Evolutionary conservation across 2,797 vertebrate genomes (phyloP), one percentile per base, ranked within the genome.

Genomic region (Sebastes steindachneri): DNA sequence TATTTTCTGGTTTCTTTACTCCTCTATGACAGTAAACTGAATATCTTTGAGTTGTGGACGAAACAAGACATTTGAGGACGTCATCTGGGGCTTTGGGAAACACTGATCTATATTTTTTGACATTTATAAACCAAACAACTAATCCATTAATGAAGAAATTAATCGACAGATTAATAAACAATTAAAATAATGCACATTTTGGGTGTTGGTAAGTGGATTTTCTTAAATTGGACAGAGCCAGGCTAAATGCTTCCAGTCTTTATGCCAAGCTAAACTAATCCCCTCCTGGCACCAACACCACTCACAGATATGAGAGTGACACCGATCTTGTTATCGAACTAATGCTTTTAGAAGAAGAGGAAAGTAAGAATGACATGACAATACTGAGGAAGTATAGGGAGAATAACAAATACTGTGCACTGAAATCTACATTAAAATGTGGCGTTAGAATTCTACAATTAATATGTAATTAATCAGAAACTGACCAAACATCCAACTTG

Each of bases 101-200:
- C 41, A 45, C 15, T 45, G 41, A 45, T 17, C 15, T 0, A 45
- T 0, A 45, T 45, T 45, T 45, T 45, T 17, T 45, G 0, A 17
- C 41, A 45, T 45, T 45, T 45, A 45, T 45, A 45, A 0, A 17
- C 41, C 15, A 45, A 45, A 45, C 15, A 45, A 45, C 15, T 45
- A 45, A 41, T 41, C 2, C 0, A 41, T 41, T 1, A 41, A 41
- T 41, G 0, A 41, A 15, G 37, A 6, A 41, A 41, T 41, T 6
- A 41, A 41, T 41, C 2, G 0, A 7, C 15, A 7, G 41, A 45
- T 45, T 45, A 45, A 45, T 45, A 0, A 45, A 45, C 14, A 45
- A 45, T 45, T 17, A 45, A 45, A 17, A 1, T 17, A 45, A 17
- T 17, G 14, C 60, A 60, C 28, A 10, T 11, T 17, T 60, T 0